Base-by-base conservation (phyloP, 2,888 invertebrate species). In the Liodrosophila aerea region DNA sequence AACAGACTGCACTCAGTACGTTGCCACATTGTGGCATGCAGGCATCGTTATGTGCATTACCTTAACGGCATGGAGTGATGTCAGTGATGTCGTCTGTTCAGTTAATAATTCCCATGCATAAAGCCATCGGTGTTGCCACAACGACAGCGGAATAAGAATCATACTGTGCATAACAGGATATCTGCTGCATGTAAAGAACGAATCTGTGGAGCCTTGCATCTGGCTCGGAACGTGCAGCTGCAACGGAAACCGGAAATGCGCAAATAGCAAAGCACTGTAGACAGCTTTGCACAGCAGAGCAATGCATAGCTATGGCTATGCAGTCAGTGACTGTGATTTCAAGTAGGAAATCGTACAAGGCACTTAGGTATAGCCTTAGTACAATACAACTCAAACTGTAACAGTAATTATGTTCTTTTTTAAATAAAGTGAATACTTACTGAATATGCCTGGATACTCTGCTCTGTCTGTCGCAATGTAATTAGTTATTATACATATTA, bases 221-320 rank as follows among this genome's bases (percentile, higher is more conserved):
- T 76, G 54, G 37, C 18, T 51, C 58, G 61, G 63, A 51, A 77
- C 80, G 66, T 74, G 85, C 66, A 67, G 56, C 61, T 76, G 81
- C 71, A 80, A 68, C 77, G 87, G 84, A 86, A 86, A 70, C 86
- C 80, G 88, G 86, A 87, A 87, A 87, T 87, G 87, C 87, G 87
- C 84, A 88, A 87, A 87, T 84, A 70, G 75, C 82, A 80, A 65
- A 66, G 78, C 66, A 80, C 76, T 80, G 62, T 75, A 64, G 62
- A 83, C 81, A 81, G 76, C 76, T 76, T 64, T 41, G 56, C 52
- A 67, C 73, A 70, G 81, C 70, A 83, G 15, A 31, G 8, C 39
- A 18, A 69, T 80, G 73, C 76, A 56, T 83, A 40, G 76, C 30
- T 44, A 31, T 54, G 40, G 22, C 33, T 53, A 74, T 62, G 39